Base-by-base conservation (phyloP, 1,140 invertebrate species). In the Dryas iulia region DNA sequence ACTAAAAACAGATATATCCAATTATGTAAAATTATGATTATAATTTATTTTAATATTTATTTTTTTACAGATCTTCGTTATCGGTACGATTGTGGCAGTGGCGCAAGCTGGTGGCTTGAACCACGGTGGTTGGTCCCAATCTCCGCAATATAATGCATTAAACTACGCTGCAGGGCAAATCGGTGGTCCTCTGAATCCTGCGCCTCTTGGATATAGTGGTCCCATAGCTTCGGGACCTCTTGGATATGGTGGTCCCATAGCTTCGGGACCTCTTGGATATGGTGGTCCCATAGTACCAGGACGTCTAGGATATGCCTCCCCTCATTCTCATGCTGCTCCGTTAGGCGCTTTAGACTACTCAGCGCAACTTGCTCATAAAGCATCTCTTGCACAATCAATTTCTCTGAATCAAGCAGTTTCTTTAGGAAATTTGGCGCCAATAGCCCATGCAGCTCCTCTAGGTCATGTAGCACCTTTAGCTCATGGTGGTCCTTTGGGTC, bases 61-160 rank as follows among this genome's bases (percentile, higher is more conserved):
- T 24, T 3, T 23, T 56, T 39, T 23, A 12, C n/a, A 47, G 92
- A 82, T 92, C 33, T 24, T 91, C 31, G 76, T 83, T 58, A 73
- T 92, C 58, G 73, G 82, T 65, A 84, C 86, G 11, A 58, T 88
- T 23, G 76, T 89, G 33, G 88, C 84, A 5, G 81, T 78, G 1
- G 84, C 81, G 30, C 83, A 87, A 54, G 85, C 81, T 59, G 86
- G 89, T 31, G 67, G 86, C n/a, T 77, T 89, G 53, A 78, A 83
- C 57, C 78, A 78, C 39, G 78, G 82, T 7, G 75, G 74, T 1
- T 83, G 82, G 59, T 64, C 58, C 62, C 25, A 59, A 57, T 33
- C 26, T 14, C 18, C 59, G n/a, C 53, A 63, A 33, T 53, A 62
- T 33, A 63, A 63, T 12, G 8, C 21, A 47, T 5, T 31, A 0